Conservation (phyloP, 2,797 vertebrate species). For the Pantherophis alleghaniensis region DNA sequence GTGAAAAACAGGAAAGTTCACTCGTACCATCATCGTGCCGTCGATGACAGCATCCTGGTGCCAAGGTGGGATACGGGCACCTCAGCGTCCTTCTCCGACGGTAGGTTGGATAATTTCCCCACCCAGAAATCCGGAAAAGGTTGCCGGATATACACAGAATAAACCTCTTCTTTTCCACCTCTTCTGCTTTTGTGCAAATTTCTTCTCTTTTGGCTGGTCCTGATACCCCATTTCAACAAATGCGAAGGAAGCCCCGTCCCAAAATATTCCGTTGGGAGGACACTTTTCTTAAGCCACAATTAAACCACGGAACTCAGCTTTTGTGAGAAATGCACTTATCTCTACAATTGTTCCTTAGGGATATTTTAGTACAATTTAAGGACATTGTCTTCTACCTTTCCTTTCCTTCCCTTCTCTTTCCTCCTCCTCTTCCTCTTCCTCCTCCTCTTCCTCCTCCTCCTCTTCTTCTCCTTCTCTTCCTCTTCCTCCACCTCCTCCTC, state of each 20-base stretch:
- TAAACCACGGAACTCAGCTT: neutral
- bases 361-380: neutral
- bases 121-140: too few relatives aligned
- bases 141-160: neutral
- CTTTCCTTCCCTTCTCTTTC: too few relatives aligned
- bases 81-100: slow-evolving; percentile 50
- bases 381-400: neutral
- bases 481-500: too few relatives aligned
- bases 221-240: neutral
- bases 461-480: too few relatives aligned
- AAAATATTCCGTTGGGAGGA: neutral
- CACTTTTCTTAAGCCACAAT: neutral
- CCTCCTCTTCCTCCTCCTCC: too few relatives aligned
- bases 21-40: slow-evolving; percentile 78
- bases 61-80: slow-evolving; percentile 38
- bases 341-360: neutral
- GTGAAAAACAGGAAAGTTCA: slow-evolving; percentile 91
- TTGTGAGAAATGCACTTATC: neutral
- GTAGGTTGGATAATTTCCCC: slow-evolving; percentile 51
- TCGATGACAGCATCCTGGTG: slow-evolving; percentile 61
- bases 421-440: too few relatives aligned
- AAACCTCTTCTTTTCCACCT: neutral
- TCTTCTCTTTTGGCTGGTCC: neutral
- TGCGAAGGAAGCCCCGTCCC: neutral
- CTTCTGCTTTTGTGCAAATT: neutral